Percentiles rank a stretch among this genome's conserved stretches.
phyloP scores from a whole-genome alignment of 1,140 invertebrate species.

The Odontomachus brunneus region DNA sequence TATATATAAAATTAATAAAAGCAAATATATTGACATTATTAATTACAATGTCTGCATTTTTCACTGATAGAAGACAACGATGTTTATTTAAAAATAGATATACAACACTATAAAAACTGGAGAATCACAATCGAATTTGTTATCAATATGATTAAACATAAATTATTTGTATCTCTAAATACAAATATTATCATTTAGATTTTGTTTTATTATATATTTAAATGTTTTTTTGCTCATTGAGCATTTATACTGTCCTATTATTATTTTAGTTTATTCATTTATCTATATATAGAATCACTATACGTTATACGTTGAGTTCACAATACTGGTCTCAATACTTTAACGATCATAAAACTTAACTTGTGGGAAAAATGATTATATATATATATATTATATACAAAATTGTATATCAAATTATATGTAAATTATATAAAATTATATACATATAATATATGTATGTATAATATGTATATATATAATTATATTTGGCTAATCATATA shows the following conservation, averaged over 20 bases:
- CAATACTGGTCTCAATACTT: not conserved
- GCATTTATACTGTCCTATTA: not conserved
- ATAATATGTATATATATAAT: not conserved
- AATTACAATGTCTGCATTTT: too few species aligned
- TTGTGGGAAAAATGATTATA: not conserved
- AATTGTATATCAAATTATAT: not conserved
- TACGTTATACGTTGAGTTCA: conserved; percentile 5
- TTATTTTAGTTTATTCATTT: not conserved
- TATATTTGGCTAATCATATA: not conserved
- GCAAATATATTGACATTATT: not conserved
- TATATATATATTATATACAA: not conserved
- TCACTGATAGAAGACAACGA: too few species aligned
- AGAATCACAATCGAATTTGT: too few species aligned
- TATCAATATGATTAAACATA: too few species aligned
- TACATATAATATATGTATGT: not conserved
- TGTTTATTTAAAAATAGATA: too few species aligned
- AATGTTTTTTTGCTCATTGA: too few species aligned
- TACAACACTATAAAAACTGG: too few species aligned
- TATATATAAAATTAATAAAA: not conserved
- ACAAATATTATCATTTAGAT: not conserved
- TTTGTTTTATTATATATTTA: not conserved
- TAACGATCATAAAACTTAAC: conserved; percentile 11
- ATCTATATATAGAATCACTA: not conserved
- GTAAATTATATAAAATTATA: not conserved
- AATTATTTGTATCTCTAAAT: too few species aligned